Evolutionary conservation across 2,797 vertebrate genomes (phyloP).

Genomic region (Schizothorax lantsangensis): DNA sequence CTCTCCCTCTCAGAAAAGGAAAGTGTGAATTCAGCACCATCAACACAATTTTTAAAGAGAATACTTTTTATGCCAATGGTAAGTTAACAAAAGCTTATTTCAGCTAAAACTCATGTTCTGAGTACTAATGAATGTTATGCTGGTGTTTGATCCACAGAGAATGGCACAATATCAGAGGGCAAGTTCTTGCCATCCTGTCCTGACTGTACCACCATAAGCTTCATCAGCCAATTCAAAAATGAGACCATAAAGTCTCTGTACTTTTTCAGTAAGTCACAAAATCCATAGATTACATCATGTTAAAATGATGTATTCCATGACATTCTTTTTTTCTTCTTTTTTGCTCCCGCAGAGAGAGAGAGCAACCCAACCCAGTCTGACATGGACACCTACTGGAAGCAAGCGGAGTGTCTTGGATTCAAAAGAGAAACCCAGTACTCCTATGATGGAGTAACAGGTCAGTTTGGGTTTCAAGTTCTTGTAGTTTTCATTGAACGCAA

Average conservation of each 20-base stretch:
- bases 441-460: conserved; percentile 46
- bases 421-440: conserved; percentile 20
- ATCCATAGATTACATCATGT: neutral
- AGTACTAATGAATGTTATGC: neutral
- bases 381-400: conserved; percentile 42
- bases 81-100: neutral
- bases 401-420: conserved; percentile 33
- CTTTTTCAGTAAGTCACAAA: conserved; percentile 44
- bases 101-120: neutral
- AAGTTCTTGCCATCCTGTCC: conserved; percentile 35
- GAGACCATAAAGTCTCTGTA: conserved; percentile 2
- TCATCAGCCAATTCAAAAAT: neutral
- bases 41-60: neutral
- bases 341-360: conserved; percentile 6
- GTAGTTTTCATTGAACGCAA: neutral
- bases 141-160: conserved; percentile 13
- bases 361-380: neutral
- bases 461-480: conserved; percentile 7
- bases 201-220: conserved; percentile 25
- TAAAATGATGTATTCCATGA: neutral
- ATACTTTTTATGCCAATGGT: neutral
- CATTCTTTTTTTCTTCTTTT: neutral
- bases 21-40: conserved; percentile 1
- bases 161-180: neutral
- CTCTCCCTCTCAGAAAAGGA: conserved; percentile 29